Conservation (phyloP, 2,888 invertebrate genomes). For the Phyto melanocephala region DNA sequence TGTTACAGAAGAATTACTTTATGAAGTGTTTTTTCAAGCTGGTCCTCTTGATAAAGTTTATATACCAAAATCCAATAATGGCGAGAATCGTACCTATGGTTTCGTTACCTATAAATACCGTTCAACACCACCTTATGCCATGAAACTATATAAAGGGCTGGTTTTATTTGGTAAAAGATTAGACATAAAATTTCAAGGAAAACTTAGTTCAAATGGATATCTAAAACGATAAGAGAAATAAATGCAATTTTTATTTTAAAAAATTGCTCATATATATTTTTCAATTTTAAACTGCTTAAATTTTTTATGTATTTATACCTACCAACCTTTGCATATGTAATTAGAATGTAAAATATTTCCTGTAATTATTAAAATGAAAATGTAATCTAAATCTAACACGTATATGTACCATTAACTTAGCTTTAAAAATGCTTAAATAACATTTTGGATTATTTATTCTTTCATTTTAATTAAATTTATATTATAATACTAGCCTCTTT, state of each 20-base stretch:
- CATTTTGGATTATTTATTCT: no score
- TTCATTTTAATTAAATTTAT: no score
- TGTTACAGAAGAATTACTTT: conserved; percentile 89
- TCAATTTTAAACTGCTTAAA: no score
- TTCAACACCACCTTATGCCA: conserved; percentile 87
- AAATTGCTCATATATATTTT: no score
- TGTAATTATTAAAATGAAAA: no score
- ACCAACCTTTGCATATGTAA: no score
- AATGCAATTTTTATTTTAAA: not conserved
- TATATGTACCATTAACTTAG: no score
- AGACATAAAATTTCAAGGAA: conserved; percentile 77
- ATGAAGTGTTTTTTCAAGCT: conserved; percentile 86
- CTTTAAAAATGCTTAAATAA: no score
- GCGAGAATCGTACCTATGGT: conserved; percentile 84
- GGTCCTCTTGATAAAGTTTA: conserved; percentile 88
- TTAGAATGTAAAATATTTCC: no score
- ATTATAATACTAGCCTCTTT: no score
- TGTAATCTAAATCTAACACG: no score
- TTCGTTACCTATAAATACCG: conserved; percentile 89
- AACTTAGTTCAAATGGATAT: conserved; percentile 1
- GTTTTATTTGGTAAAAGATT: conserved; percentile 83
- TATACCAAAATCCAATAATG: conserved; percentile 87
- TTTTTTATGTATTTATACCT: no score
- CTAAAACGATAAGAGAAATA: not conserved
- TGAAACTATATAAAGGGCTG: conserved; percentile 86